Conservation (phyloP, 2,888 invertebrate species). For the Iphiclides podalirius region DNA sequence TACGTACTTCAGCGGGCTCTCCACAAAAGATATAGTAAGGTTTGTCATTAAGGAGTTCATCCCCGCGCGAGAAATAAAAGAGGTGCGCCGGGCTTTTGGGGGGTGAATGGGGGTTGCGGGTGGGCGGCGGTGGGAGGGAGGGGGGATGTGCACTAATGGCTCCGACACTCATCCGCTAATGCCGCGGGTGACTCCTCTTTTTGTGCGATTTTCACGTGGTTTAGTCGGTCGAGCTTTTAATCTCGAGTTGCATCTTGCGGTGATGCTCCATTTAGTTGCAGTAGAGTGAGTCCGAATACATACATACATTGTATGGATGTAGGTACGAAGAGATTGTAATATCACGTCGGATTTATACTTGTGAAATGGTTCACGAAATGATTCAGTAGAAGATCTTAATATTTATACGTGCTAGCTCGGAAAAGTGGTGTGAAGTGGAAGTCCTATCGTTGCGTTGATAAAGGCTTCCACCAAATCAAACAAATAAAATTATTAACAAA, state of each 20-base stretch:
- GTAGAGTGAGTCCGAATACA: constrained; percentile 1
- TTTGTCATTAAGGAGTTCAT: constrained; percentile 81
- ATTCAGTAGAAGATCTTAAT: too few relatives aligned
- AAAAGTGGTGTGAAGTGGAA: too few relatives aligned
- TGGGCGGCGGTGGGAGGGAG: constrained; percentile 35
- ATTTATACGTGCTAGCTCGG: too few relatives aligned
- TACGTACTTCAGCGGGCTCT: constrained; percentile 79
- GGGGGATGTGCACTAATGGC: constrained; percentile 72
- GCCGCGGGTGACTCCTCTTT: constrained; percentile 79
- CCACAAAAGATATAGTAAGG: constrained; percentile 81
- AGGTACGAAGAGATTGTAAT: too few relatives aligned
- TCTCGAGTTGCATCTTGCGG: constrained; percentile 71
- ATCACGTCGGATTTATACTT: too few relatives aligned
- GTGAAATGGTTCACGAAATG: too few relatives aligned
- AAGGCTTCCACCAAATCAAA: too few relatives aligned
- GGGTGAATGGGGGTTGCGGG: constrained; percentile 38
- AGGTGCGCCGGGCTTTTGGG: constrained; percentile 68
- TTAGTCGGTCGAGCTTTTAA: constrained; percentile 77
- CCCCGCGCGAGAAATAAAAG: constrained; percentile 80
- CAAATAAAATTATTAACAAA: too few relatives aligned
- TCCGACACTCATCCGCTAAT: constrained; percentile 80
- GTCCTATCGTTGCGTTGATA: too few relatives aligned
- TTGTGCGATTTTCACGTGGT: constrained; percentile 79
- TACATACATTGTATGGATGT: too few relatives aligned
- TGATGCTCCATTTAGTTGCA: constrained; percentile 61